Percentiles rank a stretch among this genome's conserved stretches.
Evolutionary conservation across 2,888 invertebrate species (phyloP).

Genomic region (Philereme transversata): DNA sequence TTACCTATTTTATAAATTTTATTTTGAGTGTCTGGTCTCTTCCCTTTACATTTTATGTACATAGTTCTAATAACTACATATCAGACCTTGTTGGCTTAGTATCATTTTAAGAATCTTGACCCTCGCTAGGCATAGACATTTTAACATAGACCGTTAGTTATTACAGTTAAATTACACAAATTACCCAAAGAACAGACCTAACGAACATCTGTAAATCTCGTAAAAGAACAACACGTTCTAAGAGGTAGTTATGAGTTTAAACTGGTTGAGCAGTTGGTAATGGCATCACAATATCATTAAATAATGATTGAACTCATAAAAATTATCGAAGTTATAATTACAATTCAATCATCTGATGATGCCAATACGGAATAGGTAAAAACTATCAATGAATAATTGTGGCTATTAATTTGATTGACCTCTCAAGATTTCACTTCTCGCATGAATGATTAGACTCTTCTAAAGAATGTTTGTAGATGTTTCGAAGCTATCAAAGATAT

Average conservation of each 20-base stretch:
- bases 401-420: background rate
- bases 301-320: constrained; percentile 8
- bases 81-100: background rate
- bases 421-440: constrained; percentile 22
- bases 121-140: background rate
- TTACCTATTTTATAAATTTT: too few species aligned
- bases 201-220: background rate
- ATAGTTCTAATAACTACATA: too few species aligned
- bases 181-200: constrained; percentile 2
- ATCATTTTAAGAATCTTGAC: background rate
- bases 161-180: constrained; percentile 13
- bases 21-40: too few species aligned
- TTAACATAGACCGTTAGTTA: constrained; percentile 6
- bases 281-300: constrained; percentile 13
- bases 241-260: constrained; percentile 7
- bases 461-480: background rate
- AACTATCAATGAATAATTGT: too few species aligned
- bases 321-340: constrained; percentile 4
- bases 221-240: constrained; percentile 11
- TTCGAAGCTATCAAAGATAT: constrained; percentile 1
- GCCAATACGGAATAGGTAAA: background rate
- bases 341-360: background rate
- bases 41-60: too few species aligned
- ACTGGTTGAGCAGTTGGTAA: constrained; percentile 22
- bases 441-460: background rate